These are phyloP conservation scores for Barypeithes pellucidus DNA, from an alignment of 2,888 invertebrate species.

Conservation along the genomic window DNA sequence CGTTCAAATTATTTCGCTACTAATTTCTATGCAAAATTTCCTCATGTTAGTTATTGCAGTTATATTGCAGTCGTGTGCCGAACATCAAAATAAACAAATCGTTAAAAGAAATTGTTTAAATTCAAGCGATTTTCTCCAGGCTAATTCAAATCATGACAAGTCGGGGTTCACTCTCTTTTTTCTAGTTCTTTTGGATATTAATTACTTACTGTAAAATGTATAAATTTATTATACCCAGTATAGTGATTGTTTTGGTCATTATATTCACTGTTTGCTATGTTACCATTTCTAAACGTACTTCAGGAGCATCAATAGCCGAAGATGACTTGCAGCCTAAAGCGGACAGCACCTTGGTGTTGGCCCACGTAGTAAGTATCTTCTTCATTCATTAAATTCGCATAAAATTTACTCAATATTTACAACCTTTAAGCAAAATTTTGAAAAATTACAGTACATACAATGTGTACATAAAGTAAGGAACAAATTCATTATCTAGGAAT, in stretches of 20 bases:
- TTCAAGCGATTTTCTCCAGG: not conserved
- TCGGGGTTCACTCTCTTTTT: not conserved
- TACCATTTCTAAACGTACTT: not conserved
- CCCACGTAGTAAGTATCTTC: conserved; percentile 38
- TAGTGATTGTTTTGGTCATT: not conserved
- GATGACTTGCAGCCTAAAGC: not conserved
- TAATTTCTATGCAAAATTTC: not conserved
- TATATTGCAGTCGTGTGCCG: not conserved
- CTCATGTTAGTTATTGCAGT: not conserved
- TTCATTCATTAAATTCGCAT: too few relatives aligned
- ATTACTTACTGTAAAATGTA: not conserved
- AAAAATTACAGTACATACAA: too few relatives aligned
- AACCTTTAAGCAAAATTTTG: too few relatives aligned
- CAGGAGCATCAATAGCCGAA: not conserved
- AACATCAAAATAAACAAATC: not conserved
- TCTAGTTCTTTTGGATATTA: not conserved
- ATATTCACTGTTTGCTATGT: conserved; percentile 1
- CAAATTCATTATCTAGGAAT: too few relatives aligned
- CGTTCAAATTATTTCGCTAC: too few relatives aligned
- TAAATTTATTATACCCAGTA: not conserved
- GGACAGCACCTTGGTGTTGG: conserved; percentile 27
- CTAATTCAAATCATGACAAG: not conserved
- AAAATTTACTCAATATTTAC: too few relatives aligned
- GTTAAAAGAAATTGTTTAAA: not conserved
- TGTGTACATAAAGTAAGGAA: too few relatives aligned